phyloP scores from a whole-genome alignment of 2,797 vertebrate species.

The Coregonus suidteri region DNA sequence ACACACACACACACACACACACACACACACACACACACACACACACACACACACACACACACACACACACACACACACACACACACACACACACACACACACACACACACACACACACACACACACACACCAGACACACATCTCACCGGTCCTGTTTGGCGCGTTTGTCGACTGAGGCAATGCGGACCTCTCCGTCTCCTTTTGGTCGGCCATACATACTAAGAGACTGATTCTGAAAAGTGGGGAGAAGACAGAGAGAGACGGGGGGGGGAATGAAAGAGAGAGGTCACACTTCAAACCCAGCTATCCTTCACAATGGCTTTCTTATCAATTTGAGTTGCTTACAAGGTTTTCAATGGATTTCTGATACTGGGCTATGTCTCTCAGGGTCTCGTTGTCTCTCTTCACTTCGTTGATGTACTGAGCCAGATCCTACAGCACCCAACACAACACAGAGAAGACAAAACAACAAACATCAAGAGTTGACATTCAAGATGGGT shows the following conservation, averaged over 20 bases:
- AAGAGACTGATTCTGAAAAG: conserved; percentile 87
- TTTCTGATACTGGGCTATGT: conserved; percentile 94
- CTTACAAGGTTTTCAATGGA: conserved; percentile 97
- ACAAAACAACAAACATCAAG: not conserved
- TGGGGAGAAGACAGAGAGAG: not conserved
- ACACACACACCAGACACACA: not conserved
- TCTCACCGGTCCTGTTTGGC: conserved; percentile 95
- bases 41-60: not conserved
- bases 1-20: conserved; percentile 3
- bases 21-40: not conserved
- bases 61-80: not conserved
- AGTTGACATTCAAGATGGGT: not conserved
- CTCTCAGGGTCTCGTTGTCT: conserved; percentile 94
- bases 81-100: conserved; percentile 1
- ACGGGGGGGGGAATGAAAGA: not conserved
- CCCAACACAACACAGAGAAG: conserved; percentile 19
- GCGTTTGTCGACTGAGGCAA: conserved; percentile 90
- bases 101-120: not conserved
- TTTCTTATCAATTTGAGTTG: not conserved
- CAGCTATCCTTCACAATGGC: too few relatives aligned
- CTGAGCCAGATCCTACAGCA: conserved; percentile 90
- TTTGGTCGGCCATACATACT: conserved; percentile 92
- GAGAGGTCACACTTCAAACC: not conserved
- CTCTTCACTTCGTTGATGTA: conserved; percentile 99
- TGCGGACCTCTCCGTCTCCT: conserved; percentile 92